Conservation (phyloP, 2,113 vertebrate genomes). For the Percina caprodes region DNA sequence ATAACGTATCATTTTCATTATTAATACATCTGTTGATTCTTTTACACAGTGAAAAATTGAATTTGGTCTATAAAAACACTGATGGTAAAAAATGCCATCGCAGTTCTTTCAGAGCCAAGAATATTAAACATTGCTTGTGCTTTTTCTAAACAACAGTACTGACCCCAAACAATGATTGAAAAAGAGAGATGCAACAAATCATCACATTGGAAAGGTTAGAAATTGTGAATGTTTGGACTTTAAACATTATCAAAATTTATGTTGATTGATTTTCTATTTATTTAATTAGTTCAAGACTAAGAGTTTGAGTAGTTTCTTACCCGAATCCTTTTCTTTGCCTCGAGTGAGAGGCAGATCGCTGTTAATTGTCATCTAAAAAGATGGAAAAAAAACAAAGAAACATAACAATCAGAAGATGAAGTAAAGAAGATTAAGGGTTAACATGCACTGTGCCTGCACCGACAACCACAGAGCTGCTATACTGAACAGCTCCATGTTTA, state of each 20-base stretch:
- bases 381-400: conserved; percentile 37
- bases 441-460: conserved; percentile 5
- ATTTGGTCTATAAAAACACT: not conserved
- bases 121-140: not conserved
- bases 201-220: not conserved
- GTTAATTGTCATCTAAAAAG: conserved; percentile 63
- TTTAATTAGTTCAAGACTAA: not conserved
- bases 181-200: not conserved
- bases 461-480: conserved; percentile 8
- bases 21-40: not conserved
- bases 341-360: conserved; percentile 44
- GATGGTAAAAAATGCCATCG: not conserved
- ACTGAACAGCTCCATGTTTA: conserved; percentile 17
- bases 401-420: conserved; percentile 16
- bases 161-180: not conserved
- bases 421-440: conserved; percentile 18
- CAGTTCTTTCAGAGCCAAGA: not conserved
- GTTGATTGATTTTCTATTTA: not conserved
- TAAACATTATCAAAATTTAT: conserved; percentile 6
- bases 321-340: conserved; percentile 70
- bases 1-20: not conserved
- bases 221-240: not conserved
- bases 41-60: not conserved
- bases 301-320: conserved; percentile 68
- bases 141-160: not conserved